Evolutionary conservation across 2,113 vertebrate genomes (phyloP).

Genomic region (Coturnix japonica): DNA sequence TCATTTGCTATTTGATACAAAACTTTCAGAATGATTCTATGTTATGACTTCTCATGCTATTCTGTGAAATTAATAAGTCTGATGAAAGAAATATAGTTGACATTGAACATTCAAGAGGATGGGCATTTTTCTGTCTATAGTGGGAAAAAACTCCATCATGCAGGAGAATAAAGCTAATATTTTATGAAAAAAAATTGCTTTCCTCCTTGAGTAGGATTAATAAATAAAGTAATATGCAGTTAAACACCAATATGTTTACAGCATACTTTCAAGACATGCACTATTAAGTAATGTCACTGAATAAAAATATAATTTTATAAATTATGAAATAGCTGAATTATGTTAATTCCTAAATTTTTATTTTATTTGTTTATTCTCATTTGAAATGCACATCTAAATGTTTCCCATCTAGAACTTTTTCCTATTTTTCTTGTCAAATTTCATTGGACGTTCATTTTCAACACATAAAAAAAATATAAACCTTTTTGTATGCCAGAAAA

Average conservation of each 20-base stretch:
- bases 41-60: not conserved
- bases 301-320: not conserved
- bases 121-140: not conserved
- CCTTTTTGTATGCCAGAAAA: not conserved
- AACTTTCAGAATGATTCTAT: slow-evolving; percentile 4
- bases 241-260: not conserved
- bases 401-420: not conserved
- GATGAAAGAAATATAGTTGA: slow-evolving; percentile 26
- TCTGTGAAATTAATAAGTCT: slow-evolving; percentile 30
- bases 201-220: not conserved
- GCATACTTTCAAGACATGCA: not conserved
- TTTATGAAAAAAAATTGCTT: not conserved
- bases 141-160: not conserved
- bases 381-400: not conserved
- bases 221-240: not conserved
- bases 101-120: slow-evolving; percentile 31
- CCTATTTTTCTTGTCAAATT: not conserved
- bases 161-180: not conserved
- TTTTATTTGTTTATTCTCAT: not conserved
- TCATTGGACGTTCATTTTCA: not conserved
- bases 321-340: not conserved
- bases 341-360: not conserved
- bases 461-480: not conserved
- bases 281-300: not conserved
- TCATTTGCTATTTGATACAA: slow-evolving; percentile 17